A percentile compares a stretch with the other conserved stretches of the same genome.
These are phyloP conservation scores for Lordiphosa collinella DNA, from an alignment of 1,140 invertebrate genomes.

Conservation along the genomic window DNA sequence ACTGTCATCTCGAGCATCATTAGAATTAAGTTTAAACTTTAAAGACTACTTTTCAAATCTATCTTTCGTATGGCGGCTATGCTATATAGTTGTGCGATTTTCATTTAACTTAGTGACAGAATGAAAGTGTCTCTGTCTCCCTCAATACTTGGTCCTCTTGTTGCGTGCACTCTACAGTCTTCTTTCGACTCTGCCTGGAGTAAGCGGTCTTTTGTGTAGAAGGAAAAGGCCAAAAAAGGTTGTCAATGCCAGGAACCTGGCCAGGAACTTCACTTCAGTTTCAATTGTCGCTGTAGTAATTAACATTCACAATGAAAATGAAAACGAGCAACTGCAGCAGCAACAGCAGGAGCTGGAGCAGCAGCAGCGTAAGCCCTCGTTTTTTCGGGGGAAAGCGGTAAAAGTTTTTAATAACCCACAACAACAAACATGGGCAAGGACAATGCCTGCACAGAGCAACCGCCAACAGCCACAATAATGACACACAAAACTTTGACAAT, in stretches of 20 bases:
- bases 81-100: too few species aligned
- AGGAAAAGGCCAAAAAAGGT: neutral
- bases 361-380: constrained; percentile 8
- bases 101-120: too few species aligned
- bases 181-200: too few species aligned
- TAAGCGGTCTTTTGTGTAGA: too few species aligned
- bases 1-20: too few species aligned
- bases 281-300: constrained; percentile 56
- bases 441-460: constrained; percentile 33
- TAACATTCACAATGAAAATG: constrained; percentile 68
- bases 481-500: constrained; percentile 74
- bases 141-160: too few species aligned
- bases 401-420: constrained; percentile 72
- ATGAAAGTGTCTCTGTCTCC: too few species aligned
- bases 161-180: too few species aligned
- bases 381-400: constrained; percentile 27
- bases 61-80: too few species aligned
- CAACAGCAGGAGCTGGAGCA: too few species aligned
- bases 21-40: too few species aligned
- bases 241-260: neutral
- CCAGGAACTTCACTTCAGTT: constrained; percentile 20
- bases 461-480: constrained; percentile 72
- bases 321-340: constrained; percentile 60
- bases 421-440: constrained; percentile 50
- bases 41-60: too few species aligned